Base-by-base conservation (phyloP, 2,888 invertebrate genomes). In the Epinotia nisella region DNA sequence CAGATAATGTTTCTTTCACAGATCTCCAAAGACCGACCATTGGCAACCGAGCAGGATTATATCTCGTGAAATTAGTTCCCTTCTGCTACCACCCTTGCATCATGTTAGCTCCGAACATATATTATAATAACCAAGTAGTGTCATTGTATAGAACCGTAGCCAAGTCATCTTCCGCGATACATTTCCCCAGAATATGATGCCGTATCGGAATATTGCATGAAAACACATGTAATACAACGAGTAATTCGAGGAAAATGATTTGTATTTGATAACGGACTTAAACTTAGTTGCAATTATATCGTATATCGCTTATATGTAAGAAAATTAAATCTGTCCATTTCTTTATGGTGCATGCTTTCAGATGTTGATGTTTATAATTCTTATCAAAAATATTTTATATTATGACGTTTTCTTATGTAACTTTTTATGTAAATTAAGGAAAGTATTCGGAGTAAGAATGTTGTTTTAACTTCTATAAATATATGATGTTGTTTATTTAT, bases 311-410 rank as follows among this genome's bases (percentile, higher is more conserved):
- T 65, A 49, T 21, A 35, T 21, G n/a, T 69, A 39, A 60, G 13
- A 2, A 7, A 29, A 19, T 59, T 19, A 24, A 62, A 61, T 62
- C 70, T 70, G 55, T 62, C 70, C 70, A 55, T 56, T 62, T 62
- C 15, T 62, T 70, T 62, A 62, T 55, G 62, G 70, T 70, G 70
- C 70, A 55, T 55, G 55, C 55, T 66, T 21, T 24, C 24, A 56
- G 11, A 66, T 66, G 55, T 66, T 66, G 21, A 66, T 66, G 66
- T 56, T 39, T 65, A 66, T 66, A 11, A 49, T 17, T 61, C 29
- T 49, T 29, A 49, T 45, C 7, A 24, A 39, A 21, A 45, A 15
- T 29, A 45, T 64, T 39, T 15, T 55, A 17, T 35, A 15, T 53
- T 53, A 4, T 35, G 19, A 11, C 9, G 29, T 29, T 29, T 29